These are phyloP conservation scores for Xiphorhynchus erythropygius DNA, from an alignment of 2,797 vertebrate species.

Conservation along the genomic window DNA sequence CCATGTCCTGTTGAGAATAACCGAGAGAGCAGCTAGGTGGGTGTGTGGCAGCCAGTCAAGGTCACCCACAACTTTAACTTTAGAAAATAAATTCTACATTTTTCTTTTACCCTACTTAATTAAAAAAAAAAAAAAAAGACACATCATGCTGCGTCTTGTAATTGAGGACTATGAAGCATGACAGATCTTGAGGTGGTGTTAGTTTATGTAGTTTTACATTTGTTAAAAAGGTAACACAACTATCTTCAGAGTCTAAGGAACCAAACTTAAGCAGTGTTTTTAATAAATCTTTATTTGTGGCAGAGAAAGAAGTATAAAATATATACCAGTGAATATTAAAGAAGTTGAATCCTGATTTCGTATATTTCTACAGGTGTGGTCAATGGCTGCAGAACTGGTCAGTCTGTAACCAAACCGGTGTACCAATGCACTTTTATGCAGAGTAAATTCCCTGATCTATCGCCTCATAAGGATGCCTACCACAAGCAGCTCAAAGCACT, in stretches of 20 bases:
- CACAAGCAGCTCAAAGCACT: not conserved
- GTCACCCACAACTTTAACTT: not conserved
- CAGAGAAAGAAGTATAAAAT: not conserved
- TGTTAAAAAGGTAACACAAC: not conserved
- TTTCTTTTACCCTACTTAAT: not conserved
- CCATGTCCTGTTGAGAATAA: accelerated
- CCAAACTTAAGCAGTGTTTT: not conserved
- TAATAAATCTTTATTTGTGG: not conserved
- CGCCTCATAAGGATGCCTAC: not conserved
- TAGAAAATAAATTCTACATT: not conserved
- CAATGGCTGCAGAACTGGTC: not conserved
- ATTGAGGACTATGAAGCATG: not conserved
- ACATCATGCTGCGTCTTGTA: not conserved
- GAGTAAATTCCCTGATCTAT: not conserved
- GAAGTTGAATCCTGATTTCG: not conserved
- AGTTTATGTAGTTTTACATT: not conserved
- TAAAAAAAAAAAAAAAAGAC: accelerated
- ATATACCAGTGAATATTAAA: not conserved
- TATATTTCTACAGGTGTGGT: not conserved
- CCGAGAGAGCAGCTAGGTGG: not conserved
- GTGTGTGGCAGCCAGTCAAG: not conserved
- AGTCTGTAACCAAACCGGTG: not conserved
- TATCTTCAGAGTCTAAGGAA: not conserved
- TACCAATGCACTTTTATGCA: not conserved
- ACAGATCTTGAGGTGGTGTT: not conserved